These are phyloP conservation scores for Scolopax mira DNA, from an alignment of 2,113 vertebrate species.

Conservation along the genomic window DNA sequence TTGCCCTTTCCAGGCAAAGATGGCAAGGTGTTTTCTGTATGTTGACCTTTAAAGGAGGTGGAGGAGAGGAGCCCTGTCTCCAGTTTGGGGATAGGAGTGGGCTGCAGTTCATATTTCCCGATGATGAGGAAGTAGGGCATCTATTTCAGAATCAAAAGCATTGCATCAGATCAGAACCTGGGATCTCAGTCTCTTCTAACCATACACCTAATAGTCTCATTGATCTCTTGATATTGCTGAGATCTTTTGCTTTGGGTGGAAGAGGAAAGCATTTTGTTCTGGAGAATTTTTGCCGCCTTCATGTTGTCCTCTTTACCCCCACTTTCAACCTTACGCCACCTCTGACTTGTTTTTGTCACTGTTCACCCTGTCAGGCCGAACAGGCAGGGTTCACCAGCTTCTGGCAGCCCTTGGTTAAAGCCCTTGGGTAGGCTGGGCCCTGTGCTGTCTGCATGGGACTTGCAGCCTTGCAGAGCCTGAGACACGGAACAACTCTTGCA, in stretches of 20 bases:
- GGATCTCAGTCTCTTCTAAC: neutral
- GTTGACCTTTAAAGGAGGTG: neutral
- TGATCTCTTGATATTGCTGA: neutral
- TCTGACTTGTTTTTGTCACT: neutral
- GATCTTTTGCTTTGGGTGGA: neutral
- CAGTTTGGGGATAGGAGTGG: neutral
- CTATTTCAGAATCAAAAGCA: neutral
- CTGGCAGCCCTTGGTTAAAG: neutral
- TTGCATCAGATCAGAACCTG: neutral
- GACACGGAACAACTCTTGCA: neutral
- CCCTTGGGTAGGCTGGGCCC: neutral
- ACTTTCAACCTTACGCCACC: neutral
- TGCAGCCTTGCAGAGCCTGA: neutral
- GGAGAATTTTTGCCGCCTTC: neutral
- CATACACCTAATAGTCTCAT: neutral
- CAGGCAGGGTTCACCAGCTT: neutral
- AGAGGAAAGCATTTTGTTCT: neutral
- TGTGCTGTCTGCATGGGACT: neutral
- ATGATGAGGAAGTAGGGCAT: neutral
- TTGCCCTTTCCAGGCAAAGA: neutral
- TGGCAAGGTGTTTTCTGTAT: neutral
- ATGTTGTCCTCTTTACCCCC: accelerated
- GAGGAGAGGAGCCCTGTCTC: neutral
- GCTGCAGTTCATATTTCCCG: neutral
- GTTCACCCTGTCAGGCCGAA: neutral